A percentile compares a stretch with the other conserved stretches of the same genome.
phyloP scores from a whole-genome alignment of 35 echinoderm and acorn worm species.

The Heliocidaris erythrogramma region DNA sequence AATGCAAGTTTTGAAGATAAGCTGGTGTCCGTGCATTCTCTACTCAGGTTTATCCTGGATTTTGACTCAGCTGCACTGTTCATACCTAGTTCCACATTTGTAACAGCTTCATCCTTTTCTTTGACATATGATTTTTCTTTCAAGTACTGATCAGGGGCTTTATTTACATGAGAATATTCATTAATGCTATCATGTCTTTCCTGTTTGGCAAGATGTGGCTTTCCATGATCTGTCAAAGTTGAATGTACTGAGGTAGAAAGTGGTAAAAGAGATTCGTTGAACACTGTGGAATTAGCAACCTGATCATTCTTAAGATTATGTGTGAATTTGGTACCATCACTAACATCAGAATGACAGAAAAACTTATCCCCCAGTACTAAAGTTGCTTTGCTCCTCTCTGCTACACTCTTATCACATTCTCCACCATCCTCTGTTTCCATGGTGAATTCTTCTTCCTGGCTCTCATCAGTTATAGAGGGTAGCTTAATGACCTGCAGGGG shows the following conservation, averaged over 20 bases:
- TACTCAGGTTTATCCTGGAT: not conserved
- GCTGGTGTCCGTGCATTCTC: not conserved
- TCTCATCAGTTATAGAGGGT: constrained; percentile 27
- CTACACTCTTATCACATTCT: not conserved
- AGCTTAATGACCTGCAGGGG: constrained; percentile 8
- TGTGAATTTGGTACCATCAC: too few species aligned
- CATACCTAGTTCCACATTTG: not conserved
- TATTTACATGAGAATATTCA: not conserved
- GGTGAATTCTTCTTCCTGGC: constrained; percentile 39
- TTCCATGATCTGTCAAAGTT: not conserved
- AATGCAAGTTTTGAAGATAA: not conserved
- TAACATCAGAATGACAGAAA: not conserved
- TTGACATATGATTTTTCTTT: not conserved
- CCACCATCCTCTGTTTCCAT: constrained; percentile 32
- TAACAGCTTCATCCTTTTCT: not conserved
- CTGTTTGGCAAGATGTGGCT: not conserved
- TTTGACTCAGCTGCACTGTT: not conserved
- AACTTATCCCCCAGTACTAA: not conserved
- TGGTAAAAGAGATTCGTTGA: not conserved
- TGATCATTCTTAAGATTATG: not conserved
- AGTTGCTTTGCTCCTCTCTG: constrained; percentile 7
- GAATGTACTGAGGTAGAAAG: not conserved
- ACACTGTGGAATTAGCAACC: not conserved
- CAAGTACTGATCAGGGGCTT: not conserved
- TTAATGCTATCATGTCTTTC: not conserved